Evolutionary conservation across 1,140 invertebrate species (phyloP), one percentile per base, ranked within the genome.

Genomic region (Caenorhabditis tropicalis): DNA sequence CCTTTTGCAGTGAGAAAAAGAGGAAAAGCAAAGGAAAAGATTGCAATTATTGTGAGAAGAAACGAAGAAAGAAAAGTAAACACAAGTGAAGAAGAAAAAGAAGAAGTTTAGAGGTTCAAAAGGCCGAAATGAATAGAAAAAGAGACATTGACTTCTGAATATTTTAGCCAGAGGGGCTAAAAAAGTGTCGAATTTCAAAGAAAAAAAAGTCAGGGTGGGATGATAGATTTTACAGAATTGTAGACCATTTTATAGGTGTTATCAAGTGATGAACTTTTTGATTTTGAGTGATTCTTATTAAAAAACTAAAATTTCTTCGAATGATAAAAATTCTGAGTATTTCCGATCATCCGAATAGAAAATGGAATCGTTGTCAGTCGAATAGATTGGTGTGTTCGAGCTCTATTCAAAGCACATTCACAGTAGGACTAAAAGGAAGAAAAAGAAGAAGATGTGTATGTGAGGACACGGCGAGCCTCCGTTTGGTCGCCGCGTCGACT

Each of bases 101-200:
- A 51, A 19, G 48, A 19, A 5, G 15, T 19, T 6, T 6, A n/a
- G n/a, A 56, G 53, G 21, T 56, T 56, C 53, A n/a, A 56, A 56
- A 19, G 19, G 15, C 2, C 12, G 53, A 12, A 12, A 56, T 56
- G 53, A 56, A 24, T 56, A 24, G 9, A 24, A 51, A 51, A 51
- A 51, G 5, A n/a, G n/a, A 51, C n/a, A n/a, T 7, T 7, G 21
- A 12, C 24, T 56, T 56, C 53, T 24, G 21, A 27, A 56, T 21
- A 27, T 56, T 56, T 56, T 27, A 56, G 53, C 53, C 7, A 10
- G 58, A 33, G 58, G 58, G 29, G 58, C 58, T 31, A 21, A 36
- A 65, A 65, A 65, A 65, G 58, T 65, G 58, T 65, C 31, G 31
- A 65, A 36, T 65, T 65, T 65, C 58, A 36, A 65, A 19, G 16